Base-by-base conservation (phyloP, 2,888 invertebrate species). In the Lobophora halterata region DNA sequence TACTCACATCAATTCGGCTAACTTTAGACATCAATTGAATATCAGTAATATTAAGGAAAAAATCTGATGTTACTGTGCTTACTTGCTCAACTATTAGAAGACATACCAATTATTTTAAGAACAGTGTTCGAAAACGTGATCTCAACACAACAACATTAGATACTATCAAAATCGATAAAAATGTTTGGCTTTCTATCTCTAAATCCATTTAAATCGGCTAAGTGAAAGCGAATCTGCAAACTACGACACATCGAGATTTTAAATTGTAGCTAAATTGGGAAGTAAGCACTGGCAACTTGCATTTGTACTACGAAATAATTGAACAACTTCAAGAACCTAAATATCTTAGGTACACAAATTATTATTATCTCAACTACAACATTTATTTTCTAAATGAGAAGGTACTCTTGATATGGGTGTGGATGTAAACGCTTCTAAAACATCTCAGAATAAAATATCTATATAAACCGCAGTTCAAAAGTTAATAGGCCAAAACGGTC, bases 361-460 rank as follows among this genome's bases (percentile, higher is more conserved):
- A 59, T 59, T 52, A 61, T 57, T 46, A 57, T 57, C 57, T 58
- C 60, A 55, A 59, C 40, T 63, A 66, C 50, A 52, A 66, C 52
- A 58, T 55, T 60, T 50, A 63, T 50, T 51, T 40, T 46, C 49
- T 58, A 58, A 52, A 56, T 48, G 57, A 58, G 49, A 55, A 44
- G 51, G 37, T 46, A 49, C 44, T 54, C 55, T 62, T 74, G 79
- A 80, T 82, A 81, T 79, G 79, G 71, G 62, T 56, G 67, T 61
- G 55, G 60, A 70, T 71, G 68, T 77, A 76, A 71, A 79, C 54
- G 65, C 62, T 56, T 78, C 75, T 72, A 76, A 79, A 77, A 77
- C 65, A 65, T 58, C 29, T 34, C 32, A 18, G 46, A 49, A 51
- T 51, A 41, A 49, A 42, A 33, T 48, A 49, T 38, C 13, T n/a